Percentiles rank a stretch among this genome's conserved stretches.
phyloP scores from a whole-genome alignment of 2,113 vertebrate species.

The Siniperca knerii region DNA sequence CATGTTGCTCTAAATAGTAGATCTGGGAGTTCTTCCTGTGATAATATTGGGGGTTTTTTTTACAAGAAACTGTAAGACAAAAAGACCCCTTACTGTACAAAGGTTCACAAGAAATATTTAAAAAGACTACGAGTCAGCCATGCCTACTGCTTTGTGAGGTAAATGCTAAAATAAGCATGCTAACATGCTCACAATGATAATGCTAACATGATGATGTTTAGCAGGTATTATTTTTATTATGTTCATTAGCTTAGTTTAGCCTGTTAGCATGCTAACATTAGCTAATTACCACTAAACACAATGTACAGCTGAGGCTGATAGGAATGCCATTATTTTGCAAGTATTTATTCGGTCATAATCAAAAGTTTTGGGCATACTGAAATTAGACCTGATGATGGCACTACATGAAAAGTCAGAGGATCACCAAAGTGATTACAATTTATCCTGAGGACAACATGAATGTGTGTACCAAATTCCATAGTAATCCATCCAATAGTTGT shows the following conservation, averaged over 20 bases:
- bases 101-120: constrained; percentile 23
- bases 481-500: background rate
- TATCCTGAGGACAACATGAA: background rate
- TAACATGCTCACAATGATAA: background rate
- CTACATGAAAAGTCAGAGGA: background rate
- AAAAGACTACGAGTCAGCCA: constrained; percentile 12
- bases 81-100: constrained; percentile 21
- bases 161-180: background rate
- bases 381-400: background rate
- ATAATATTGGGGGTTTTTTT: constrained; percentile 39
- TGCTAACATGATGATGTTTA: background rate
- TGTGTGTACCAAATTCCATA: background rate
- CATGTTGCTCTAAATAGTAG: constrained; percentile 56
- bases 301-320: background rate
- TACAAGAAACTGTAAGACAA: constrained; percentile 41
- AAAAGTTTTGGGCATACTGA: background rate
- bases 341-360: background rate
- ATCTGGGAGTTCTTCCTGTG: constrained; percentile 52
- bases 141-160: constrained; percentile 18
- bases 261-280: background rate
- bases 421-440: background rate
- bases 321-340: background rate
- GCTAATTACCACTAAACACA: background rate
- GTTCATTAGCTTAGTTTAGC: background rate
- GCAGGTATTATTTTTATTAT: background rate